Conservation (phyloP, 1,140 invertebrate genomes). For the Solenopsis fugax region DNA sequence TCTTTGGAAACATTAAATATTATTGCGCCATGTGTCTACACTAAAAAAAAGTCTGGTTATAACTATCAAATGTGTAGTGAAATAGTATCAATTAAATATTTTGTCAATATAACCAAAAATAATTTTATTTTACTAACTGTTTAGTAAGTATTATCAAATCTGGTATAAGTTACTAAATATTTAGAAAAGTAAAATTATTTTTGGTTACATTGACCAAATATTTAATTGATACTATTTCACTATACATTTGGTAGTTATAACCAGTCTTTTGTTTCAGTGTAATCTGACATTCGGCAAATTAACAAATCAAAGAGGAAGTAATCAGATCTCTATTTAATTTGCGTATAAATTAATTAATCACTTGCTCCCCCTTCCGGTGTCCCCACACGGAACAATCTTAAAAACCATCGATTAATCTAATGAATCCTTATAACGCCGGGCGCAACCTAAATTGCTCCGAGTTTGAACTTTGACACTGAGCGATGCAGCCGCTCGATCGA, state of each 20-base stretch:
- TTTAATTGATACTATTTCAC: too few relatives aligned
- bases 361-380: background rate
- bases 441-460: conserved; percentile 23
- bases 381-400: background rate
- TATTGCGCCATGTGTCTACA: background rate
- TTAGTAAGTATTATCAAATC: too few relatives aligned
- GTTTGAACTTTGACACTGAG: conserved; percentile 48
- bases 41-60: too few relatives aligned
- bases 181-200: too few relatives aligned
- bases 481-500: conserved; percentile 58
- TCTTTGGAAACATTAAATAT: background rate
- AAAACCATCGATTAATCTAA: conserved; percentile 26
- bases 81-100: too few relatives aligned
- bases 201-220: too few relatives aligned
- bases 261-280: too few relatives aligned
- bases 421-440: background rate
- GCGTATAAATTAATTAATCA: background rate
- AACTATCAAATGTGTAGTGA: too few relatives aligned
- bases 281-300: conserved; percentile 12
- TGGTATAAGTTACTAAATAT: too few relatives aligned
- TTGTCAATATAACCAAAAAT: too few relatives aligned
- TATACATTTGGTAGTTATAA: too few relatives aligned
- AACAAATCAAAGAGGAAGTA: background rate
- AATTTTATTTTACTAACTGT: too few relatives aligned
- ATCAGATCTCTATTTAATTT: conserved; percentile 28